Evolutionary conservation across 53 echinoderm and acorn worm species (phyloP).

Genomic region (Paelopatides confundens): DNA sequence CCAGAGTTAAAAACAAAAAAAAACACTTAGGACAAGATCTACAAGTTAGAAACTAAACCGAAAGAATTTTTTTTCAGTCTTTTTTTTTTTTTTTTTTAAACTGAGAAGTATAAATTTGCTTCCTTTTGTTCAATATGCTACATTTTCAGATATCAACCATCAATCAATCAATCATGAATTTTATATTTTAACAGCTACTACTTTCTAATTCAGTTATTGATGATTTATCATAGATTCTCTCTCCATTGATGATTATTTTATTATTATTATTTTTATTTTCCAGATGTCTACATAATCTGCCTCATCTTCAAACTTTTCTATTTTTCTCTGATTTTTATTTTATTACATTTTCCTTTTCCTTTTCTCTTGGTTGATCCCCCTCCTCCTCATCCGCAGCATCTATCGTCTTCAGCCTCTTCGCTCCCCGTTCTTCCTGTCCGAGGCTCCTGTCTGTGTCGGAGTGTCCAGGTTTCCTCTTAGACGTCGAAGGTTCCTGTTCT

Average conservation of each 20-base stretch:
- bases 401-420: constrained; percentile 81
- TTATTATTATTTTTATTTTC: neutral
- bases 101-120: no score
- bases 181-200: no score
- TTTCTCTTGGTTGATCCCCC: constrained; percentile 29
- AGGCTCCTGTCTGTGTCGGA: constrained; percentile 88
- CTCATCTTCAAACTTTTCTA: neutral
- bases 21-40: neutral
- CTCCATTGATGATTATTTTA: no score
- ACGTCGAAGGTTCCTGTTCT: constrained; percentile 53
- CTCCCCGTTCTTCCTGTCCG: constrained; percentile 78
- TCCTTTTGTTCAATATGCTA: no score
- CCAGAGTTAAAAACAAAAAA: no score
- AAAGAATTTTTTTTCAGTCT: no score
- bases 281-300: neutral
- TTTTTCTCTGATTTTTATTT: neutral
- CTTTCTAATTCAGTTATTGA: neutral
- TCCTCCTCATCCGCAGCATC: constrained; percentile 60
- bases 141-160: neutral
- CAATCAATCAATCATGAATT: no score
- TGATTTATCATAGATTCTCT: no score
- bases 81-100: no score
- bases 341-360: neutral
- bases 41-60: neutral
- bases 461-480: constrained; percentile 81